These are phyloP conservation scores for Mechanitis messenoides DNA, from an alignment of 2,888 invertebrate species.

Conservation along the genomic window DNA sequence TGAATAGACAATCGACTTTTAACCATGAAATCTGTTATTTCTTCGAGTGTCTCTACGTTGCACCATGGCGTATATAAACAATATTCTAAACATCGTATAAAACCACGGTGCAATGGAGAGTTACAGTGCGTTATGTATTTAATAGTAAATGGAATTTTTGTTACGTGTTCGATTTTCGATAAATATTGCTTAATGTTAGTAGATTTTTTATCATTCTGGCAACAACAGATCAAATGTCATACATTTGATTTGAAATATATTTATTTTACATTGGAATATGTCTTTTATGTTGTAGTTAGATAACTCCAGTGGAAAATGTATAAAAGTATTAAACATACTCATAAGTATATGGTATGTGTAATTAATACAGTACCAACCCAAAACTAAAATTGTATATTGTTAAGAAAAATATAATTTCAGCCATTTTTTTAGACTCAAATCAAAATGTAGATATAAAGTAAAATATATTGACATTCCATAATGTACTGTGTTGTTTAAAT, in stretches of 20 bases:
- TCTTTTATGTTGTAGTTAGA: constrained; percentile 75
- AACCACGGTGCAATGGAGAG: constrained; percentile 51
- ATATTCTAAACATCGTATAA: constrained; percentile 4
- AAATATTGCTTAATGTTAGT: constrained; percentile 74
- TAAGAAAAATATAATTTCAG: constrained; percentile 67
- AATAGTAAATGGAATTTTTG: constrained; percentile 67
- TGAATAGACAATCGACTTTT: constrained; percentile 60
- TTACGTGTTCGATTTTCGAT: constrained; percentile 72
- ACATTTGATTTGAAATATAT: constrained; percentile 77
- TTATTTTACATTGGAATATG: constrained; percentile 74
- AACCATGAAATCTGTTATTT: constrained; percentile 62
- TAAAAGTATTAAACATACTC: constrained; percentile 51
- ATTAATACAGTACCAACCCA: constrained; percentile 45
- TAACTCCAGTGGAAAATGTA: constrained; percentile 64
- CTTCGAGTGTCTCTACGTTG: constrained; percentile 54
- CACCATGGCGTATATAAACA: constrained; percentile 34
- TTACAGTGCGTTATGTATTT: constrained; percentile 55
- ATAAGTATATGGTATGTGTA: constrained; percentile 45
- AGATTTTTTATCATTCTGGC: constrained; percentile 75
- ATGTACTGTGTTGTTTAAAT: constrained; percentile 71
- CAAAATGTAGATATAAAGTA: constrained; percentile 73
- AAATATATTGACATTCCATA: constrained; percentile 77
- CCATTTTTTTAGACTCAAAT: constrained; percentile 66
- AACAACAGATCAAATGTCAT: constrained; percentile 74
- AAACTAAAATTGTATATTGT: constrained; percentile 64